phyloP scores from a whole-genome alignment of 2,113 vertebrate genomes.

The Dicaeum eximium region DNA sequence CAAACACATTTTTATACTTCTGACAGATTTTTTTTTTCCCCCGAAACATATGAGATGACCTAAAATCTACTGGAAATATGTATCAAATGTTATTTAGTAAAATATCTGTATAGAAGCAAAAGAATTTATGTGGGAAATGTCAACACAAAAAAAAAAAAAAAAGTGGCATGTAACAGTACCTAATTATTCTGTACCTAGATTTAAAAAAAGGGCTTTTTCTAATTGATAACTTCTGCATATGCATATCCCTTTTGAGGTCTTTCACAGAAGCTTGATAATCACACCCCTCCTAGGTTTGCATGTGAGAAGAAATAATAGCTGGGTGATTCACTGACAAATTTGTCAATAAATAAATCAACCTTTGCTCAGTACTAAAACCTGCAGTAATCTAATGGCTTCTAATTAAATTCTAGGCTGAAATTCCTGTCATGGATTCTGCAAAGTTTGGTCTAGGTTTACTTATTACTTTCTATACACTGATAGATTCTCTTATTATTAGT shows the following conservation, averaged over 20 bases:
- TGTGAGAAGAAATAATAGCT: background rate
- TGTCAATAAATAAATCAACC: background rate
- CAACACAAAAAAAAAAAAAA: background rate
- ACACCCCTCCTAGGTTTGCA: background rate
- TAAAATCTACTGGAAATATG: background rate
- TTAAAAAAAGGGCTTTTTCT: background rate
- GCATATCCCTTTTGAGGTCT: background rate
- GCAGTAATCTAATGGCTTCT: background rate
- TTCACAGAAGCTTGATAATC: background rate
- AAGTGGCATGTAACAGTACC: rapidly evolving
- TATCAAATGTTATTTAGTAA: background rate
- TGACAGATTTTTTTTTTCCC: background rate
- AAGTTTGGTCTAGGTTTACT: background rate
- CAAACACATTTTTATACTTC: background rate
- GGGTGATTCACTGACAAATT: background rate
- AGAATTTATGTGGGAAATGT: background rate
- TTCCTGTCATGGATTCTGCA: background rate
- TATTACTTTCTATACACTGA: background rate
- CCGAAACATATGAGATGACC: background rate
- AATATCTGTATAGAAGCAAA: background rate
- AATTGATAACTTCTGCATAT: background rate
- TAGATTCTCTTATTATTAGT: too few relatives aligned
- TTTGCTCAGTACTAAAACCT: background rate
- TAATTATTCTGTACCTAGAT: background rate
- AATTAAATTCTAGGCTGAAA: background rate